Conservation (phyloP, 2,888 invertebrate species). For the Mycalesis mineus region DNA sequence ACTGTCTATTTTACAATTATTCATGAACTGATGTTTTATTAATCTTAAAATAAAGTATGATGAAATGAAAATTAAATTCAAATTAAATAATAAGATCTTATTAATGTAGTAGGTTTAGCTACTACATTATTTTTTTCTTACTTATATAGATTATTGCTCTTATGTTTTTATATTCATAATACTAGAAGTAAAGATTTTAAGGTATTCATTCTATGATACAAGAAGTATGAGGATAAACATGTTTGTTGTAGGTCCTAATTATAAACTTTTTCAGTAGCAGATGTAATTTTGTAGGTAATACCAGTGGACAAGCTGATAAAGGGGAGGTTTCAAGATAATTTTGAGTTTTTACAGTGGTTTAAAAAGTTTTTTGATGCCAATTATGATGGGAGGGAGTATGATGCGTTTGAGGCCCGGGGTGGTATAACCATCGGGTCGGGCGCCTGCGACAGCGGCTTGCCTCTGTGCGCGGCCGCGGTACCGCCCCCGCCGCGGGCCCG, state of each 20-base stretch:
- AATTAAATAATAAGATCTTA: too few relatives aligned
- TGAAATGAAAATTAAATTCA: too few relatives aligned
- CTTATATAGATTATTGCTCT: too few relatives aligned
- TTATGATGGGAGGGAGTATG: conserved; percentile 98
- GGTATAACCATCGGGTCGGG: conserved; percentile 88
- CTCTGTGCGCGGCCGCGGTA: conserved; percentile 55
- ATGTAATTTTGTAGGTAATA: conserved; percentile 87
- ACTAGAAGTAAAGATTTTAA: too few relatives aligned
- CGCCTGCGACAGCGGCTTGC: conserved; percentile 73
- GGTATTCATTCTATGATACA: too few relatives aligned
- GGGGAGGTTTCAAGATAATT: conserved; percentile 99
- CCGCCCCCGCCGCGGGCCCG: conserved; percentile 46
- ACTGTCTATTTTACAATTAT: too few relatives aligned
- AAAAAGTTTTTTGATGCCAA: conserved; percentile 99
- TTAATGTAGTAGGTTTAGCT: too few relatives aligned
- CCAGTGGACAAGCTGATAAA: conserved; percentile 99
- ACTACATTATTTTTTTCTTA: too few relatives aligned
- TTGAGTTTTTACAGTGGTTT: conserved; percentile 99
- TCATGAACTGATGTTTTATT: too few relatives aligned
- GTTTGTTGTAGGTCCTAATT: background rate
- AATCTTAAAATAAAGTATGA: too few relatives aligned
- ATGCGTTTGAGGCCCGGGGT: conserved; percentile 92
- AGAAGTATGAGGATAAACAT: background rate
- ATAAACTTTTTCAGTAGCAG: background rate
- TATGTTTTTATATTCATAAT: too few relatives aligned